Evolutionary conservation across 1,140 invertebrate genomes (phyloP), one percentile per base, ranked within the genome.

Genomic region (Pararge aegeria): DNA sequence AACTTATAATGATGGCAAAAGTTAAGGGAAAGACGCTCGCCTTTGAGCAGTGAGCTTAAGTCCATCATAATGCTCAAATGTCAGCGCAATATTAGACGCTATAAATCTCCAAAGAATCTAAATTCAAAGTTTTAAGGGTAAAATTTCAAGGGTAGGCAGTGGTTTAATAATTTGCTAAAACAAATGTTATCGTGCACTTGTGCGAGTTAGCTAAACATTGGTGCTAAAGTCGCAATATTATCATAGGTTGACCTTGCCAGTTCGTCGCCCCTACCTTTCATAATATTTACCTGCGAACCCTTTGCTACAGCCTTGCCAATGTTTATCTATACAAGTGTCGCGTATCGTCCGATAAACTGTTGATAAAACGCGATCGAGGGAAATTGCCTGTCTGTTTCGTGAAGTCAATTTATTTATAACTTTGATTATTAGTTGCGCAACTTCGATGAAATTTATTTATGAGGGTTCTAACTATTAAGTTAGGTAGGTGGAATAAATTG

Each of bases 371-470:
- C 24, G 24, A 19, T 40, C 15, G 38, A 10, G 34, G 56, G 56
- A 58, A 58, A 58, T 51, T 58, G 56, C 56, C 48, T 58, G 56
- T 58, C 56, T 42, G 20, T 42, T 49, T 15, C 48, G 19, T 20
- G 56, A 51, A 42, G 38, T 5, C 38, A 42, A 15, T 42, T 42
- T 16, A 51, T 58, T 40, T 48, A 58, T 46, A 42, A 42, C 34
- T 20, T 24, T n/a, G 30, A 20, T 57, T 52, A 42, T 42, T 42
- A 42, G 38, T 42, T 42, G 16, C 38, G 38, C 9, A 42, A 42
- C 16, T 42, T 18, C 5, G 13, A 5, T 16, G 13, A 15, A 42
- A 42, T 42, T 42, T 42, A 42, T 42, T 42, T 15, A 42, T 42
- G 12, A 42, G 38, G 38, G 5, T 42, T 16, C 5, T 15, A 15